These are phyloP conservation scores for Andrena bicolor DNA, from an alignment of 2,888 invertebrate genomes.

Conservation along the genomic window DNA sequence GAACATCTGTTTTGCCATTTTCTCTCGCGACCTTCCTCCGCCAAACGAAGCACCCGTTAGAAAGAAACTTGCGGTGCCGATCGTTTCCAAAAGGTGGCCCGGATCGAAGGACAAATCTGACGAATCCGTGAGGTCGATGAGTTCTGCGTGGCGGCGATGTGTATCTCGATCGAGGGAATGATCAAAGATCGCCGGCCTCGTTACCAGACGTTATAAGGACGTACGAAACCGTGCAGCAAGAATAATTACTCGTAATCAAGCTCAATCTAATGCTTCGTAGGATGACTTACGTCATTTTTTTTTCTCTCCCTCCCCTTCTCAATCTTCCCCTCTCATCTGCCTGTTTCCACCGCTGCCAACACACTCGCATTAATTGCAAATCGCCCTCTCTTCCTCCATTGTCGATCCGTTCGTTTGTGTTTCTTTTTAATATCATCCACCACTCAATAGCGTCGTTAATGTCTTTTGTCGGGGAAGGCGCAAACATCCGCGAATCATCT, in stretches of 20 bases:
- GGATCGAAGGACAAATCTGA: conserved; percentile 49
- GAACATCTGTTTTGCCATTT: neutral
- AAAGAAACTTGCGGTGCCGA: neutral
- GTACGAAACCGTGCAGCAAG: conserved; percentile 77
- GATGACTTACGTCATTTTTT: conserved; percentile 73
- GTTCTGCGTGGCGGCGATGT: conserved; percentile 63
- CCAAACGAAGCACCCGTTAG: neutral
- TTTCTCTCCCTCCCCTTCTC: conserved; percentile 25
- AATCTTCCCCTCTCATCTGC: conserved; percentile 34
- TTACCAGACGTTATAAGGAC: conserved; percentile 71
- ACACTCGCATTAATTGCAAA: conserved; percentile 77
- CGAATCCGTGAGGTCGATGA: conserved; percentile 60
- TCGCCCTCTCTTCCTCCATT: conserved; percentile 67
- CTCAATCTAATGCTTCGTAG: conserved; percentile 82
- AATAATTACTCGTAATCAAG: conserved; percentile 84
- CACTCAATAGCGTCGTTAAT: conserved; percentile 65
- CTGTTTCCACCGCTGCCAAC: conserved; percentile 38
- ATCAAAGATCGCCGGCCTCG: conserved; percentile 77
- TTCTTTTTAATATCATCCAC: conserved; percentile 65
- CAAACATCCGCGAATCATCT: conserved; percentile 41
- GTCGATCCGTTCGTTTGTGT: conserved; percentile 50
- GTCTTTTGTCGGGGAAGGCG: conserved; percentile 53
- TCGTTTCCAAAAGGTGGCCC: conserved; percentile 56
- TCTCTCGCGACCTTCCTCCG: neutral
- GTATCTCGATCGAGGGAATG: conserved; percentile 72